Evolutionary conservation across 2,888 invertebrate genomes (phyloP).

Genomic region (Rutpela maculata): DNA sequence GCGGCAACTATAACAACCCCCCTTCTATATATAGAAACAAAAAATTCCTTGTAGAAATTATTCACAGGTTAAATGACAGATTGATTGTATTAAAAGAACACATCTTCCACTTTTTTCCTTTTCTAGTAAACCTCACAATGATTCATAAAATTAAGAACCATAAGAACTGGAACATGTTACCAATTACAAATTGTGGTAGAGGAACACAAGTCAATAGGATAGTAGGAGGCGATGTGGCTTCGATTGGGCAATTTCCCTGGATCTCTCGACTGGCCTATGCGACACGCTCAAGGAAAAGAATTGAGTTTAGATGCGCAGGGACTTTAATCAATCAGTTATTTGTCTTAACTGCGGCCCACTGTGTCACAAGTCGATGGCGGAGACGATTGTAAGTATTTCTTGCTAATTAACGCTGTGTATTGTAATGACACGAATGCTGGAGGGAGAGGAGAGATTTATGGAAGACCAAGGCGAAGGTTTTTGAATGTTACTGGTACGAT

Average conservation of each 20-base stretch:
- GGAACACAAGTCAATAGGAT: background rate
- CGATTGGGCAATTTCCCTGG: conserved; percentile 80
- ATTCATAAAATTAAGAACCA: background rate
- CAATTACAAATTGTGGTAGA: conserved; percentile 26
- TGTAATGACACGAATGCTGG: too few species aligned
- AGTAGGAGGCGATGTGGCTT: conserved; percentile 18
- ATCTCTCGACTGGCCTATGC: conserved; percentile 77
- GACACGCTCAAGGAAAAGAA: background rate
- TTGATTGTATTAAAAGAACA: too few species aligned
- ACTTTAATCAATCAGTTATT: conserved; percentile 70
- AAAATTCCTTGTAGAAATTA: too few species aligned
- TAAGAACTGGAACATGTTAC: conserved; percentile 17
- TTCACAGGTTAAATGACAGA: too few species aligned
- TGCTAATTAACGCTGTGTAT: background rate
- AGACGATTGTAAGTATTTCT: conserved; percentile 36
- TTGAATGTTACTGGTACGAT: too few species aligned
- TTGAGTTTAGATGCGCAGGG: conserved; percentile 68
- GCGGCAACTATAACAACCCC: too few species aligned
- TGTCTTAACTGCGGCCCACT: conserved; percentile 74
- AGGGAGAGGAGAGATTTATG: too few species aligned
- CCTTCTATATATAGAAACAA: too few species aligned
- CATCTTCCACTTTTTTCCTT: too few species aligned
- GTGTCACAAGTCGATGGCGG: conserved; percentile 54
- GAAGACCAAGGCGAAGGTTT: too few species aligned
- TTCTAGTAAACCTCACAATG: background rate